These are phyloP conservation scores for Xanthorhoe spadicearia DNA, from an alignment of 2,888 invertebrate species.

Conservation along the genomic window DNA sequence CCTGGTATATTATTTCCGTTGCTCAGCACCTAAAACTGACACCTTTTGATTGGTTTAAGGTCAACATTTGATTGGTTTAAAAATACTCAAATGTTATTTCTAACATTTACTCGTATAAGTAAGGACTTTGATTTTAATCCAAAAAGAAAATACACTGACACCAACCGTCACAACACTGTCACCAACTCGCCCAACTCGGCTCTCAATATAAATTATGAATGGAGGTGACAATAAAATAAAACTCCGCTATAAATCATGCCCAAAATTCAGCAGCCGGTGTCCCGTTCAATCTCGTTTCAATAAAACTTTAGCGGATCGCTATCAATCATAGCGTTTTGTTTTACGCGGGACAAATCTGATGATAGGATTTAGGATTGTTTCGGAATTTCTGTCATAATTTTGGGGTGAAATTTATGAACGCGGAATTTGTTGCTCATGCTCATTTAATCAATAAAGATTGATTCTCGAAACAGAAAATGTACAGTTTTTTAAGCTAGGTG, in stretches of 20 bases:
- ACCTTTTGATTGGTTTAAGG: no score
- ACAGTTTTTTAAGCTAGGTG: no score
- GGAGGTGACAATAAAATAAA: conserved; percentile 27
- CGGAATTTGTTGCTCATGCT: neutral
- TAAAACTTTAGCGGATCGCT: conserved; percentile 43
- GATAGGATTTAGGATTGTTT: conserved; percentile 47
- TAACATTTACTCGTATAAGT: no score
- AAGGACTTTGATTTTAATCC: no score
- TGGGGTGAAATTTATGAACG: neutral
- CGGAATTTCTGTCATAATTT: neutral
- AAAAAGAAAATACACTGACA: no score
- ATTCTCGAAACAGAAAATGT: no score
- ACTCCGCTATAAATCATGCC: conserved; percentile 29
- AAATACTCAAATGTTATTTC: no score
- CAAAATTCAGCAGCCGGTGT: conserved; percentile 32
- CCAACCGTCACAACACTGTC: no score
- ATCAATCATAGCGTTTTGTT: conserved; percentile 47
- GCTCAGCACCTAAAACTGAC: no score
- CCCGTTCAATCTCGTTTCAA: conserved; percentile 42
- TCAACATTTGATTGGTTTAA: no score
- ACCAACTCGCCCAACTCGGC: neutral
- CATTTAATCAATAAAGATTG: no score
- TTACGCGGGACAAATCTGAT: conserved; percentile 41
- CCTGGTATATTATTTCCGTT: no score
- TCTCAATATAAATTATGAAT: conserved; percentile 5